Percentiles rank a stretch among this genome's conserved stretches.
phyloP scores from a whole-genome alignment of 2,797 vertebrate species.

The Hyperoplus immaculatus region DNA sequence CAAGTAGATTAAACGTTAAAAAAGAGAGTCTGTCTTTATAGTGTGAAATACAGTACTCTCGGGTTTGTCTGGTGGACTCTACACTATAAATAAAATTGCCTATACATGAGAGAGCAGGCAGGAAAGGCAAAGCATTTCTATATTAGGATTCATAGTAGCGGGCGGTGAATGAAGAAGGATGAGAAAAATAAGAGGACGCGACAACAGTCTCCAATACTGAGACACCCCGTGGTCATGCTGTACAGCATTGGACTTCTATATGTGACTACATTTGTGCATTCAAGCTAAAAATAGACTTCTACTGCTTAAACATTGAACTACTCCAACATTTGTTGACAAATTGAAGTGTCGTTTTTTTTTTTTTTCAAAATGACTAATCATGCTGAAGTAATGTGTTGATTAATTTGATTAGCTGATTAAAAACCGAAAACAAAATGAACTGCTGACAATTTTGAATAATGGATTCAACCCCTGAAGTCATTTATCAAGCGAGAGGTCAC shows the following conservation, averaged over 20 bases:
- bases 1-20: slow-evolving; percentile 76
- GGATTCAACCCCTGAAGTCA: not conserved
- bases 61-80: slow-evolving; percentile 33
- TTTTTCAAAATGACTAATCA: not conserved
- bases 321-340: not conserved
- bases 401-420: not conserved
- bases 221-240: not conserved
- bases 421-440: slow-evolving; percentile 2
- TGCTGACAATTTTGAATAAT: slow-evolving; percentile 4
- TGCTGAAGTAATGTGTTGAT: not conserved
- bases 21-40: slow-evolving; percentile 67
- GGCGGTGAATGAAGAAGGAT: slow-evolving; percentile 21
- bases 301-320: too few species aligned
- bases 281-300: not conserved
- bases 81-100: slow-evolving; percentile 39
- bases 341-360: not conserved
- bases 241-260: not conserved
- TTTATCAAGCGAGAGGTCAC: not conserved
- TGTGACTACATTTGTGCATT: not conserved
- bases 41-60: slow-evolving; percentile 57
- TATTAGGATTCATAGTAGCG: slow-evolving; percentile 25
- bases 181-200: slow-evolving; percentile 18
- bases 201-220: slow-evolving; percentile 5
- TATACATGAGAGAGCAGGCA: slow-evolving; percentile 46
- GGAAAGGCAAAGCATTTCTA: slow-evolving; percentile 36